Evolutionary conservation across 2,797 vertebrate species (phyloP), one percentile per base, ranked within the genome.

Genomic region (Ambastaia sidthimunki): DNA sequence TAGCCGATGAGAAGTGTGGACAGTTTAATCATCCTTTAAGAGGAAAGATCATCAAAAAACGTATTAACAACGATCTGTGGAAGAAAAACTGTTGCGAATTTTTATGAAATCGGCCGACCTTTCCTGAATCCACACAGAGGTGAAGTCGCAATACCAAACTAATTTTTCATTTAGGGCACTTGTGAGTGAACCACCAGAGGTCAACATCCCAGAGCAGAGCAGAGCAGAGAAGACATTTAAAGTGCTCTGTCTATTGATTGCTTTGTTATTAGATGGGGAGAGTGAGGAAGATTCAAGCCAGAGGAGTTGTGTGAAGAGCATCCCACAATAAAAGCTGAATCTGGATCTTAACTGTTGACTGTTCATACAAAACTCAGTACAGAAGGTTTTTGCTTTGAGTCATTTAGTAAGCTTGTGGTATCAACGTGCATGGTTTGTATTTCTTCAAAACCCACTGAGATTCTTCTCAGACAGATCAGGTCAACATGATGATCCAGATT

Each of bases 391-490:
- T 19, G 23, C 55, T 68, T 47, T n/a, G 15, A 60, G 63, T 50
- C 23, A 19, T 65, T 23, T 3, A 44, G 71, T 23, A 12, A 78
- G 89, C 83, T 80, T 82, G 78, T 85, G 82, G 86, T 85, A 89
- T 91, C 86, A 71, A 23, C 80, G 84, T 82, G 87, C 90, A 91
- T 92, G 93, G 93, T 94, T 93, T 65, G 13, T 87, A 91, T 94
- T 93, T 92, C 54, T 69, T 73, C 55, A 93, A 93, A 94, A 90
- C 91, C 88, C 57, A 52, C 82, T 84, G 79, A 80, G 83, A 85
- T 87, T 80, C 80, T 78, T 77, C 83, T 81, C 85, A 86, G 88
- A 86, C 84, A 52, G 70, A 67, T 74, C 11, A 7, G 80, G 78
- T 89, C 85, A 86, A 87, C 83, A 82, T 82, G 91, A 91, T 94